phyloP scores from a whole-genome alignment of 2,888 invertebrate genomes.

The Frankliniella intonsa region DNA sequence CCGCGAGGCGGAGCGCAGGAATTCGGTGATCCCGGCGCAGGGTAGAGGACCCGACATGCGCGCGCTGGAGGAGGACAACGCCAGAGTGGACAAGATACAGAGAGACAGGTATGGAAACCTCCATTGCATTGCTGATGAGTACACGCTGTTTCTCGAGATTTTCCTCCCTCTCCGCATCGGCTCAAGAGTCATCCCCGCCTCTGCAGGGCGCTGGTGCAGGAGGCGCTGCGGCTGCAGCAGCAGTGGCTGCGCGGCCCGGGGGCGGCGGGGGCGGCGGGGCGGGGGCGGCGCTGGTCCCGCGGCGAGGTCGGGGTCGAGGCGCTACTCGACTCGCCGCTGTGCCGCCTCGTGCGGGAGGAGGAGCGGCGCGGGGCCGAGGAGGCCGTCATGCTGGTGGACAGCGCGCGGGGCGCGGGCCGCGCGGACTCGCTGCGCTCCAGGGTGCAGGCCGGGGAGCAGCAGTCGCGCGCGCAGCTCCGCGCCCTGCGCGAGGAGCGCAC shows the following conservation, averaged over 20 bases:
- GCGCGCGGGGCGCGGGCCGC: neutral
- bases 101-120: neutral
- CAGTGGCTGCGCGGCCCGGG: neutral
- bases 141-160: too few relatives aligned
- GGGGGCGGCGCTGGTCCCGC: neutral
- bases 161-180: too few relatives aligned
- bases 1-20: neutral
- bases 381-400: neutral
- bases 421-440: neutral
- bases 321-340: conserved; percentile 7
- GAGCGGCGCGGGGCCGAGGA: conserved; percentile 9
- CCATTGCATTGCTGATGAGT: neutral
- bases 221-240: conserved; percentile 11
- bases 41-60: neutral
- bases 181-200: neutral
- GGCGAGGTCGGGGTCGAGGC: neutral
- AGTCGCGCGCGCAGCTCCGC: neutral
- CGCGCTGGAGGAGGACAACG: neutral
- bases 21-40: neutral
- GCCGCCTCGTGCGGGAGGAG: conserved; percentile 12
- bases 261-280: neutral
- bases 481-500: neutral
- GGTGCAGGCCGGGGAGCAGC: neutral
- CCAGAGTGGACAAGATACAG: conserved; percentile 22
- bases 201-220: conserved; percentile 17